Percentiles rank a stretch among this genome's conserved stretches.
phyloP scores from a whole-genome alignment of 2,797 vertebrate genomes.

The Nyctibius grandis region DNA sequence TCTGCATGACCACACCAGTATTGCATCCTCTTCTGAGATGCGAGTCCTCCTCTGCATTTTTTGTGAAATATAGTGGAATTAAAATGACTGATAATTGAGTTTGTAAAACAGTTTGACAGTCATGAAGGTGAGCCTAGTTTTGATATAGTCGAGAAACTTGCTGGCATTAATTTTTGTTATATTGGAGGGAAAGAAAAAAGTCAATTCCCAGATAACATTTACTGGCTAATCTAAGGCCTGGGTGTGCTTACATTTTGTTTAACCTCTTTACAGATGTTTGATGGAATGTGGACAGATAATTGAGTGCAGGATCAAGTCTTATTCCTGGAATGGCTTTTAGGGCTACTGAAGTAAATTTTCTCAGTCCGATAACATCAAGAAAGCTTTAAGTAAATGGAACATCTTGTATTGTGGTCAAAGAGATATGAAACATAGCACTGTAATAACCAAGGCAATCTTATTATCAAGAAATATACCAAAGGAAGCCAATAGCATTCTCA shows the following conservation, averaged over 20 bases:
- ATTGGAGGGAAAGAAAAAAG: neutral
- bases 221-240: neutral
- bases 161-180: neutral
- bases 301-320: constrained; percentile 15
- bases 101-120: neutral
- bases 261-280: neutral
- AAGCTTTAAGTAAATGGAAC: constrained; percentile 34
- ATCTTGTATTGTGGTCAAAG: neutral
- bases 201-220: neutral
- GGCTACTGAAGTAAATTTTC: constrained; percentile 7
- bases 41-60: constrained; percentile 50
- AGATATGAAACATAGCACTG: neutral
- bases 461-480: neutral
- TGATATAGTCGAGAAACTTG: neutral
- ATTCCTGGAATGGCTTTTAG: constrained; percentile 50
- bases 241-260: neutral
- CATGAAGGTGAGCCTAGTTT: neutral
- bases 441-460: neutral
- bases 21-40: neutral
- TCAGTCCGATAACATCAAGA: neutral
- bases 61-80: constrained; percentile 36
- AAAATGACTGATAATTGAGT: constrained; percentile 23
- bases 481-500: neutral
- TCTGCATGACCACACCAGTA: neutral
- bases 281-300: constrained; percentile 25